Evolutionary conservation across 1,140 invertebrate genomes (phyloP).

Genomic region (Sarcophaga peregrina): DNA sequence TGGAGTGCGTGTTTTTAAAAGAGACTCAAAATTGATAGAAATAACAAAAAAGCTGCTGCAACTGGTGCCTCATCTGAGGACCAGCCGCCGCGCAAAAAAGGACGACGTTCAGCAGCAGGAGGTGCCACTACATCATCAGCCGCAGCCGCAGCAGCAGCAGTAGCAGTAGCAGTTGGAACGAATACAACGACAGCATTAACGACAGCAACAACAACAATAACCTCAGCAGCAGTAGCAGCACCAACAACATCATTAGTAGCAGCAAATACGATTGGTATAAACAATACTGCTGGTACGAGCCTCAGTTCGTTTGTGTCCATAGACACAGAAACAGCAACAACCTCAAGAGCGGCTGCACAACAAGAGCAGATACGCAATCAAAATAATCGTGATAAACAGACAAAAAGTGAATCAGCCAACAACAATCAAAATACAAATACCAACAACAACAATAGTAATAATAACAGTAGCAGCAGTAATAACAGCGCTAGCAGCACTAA

Average conservation of each 20-base stretch:
- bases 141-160: constrained; percentile 47
- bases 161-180: constrained; percentile 33
- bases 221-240: constrained; percentile 55
- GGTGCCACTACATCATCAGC: constrained; percentile 42
- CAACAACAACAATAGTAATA: constrained; percentile 34
- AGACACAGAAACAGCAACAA: constrained; percentile 47
- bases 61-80: constrained; percentile 67
- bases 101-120: constrained; percentile 62
- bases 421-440: constrained; percentile 46
- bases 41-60: constrained; percentile 66
- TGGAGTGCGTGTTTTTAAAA: constrained; percentile 57
- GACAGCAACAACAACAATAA: constrained; percentile 48
- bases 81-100: constrained; percentile 68
- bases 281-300: background rate
- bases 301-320: constrained; percentile 45
- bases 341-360: constrained; percentile 45
- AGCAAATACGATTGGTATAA: constrained; percentile 51
- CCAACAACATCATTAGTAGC: constrained; percentile 50
- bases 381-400: constrained; percentile 45
- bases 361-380: constrained; percentile 44
- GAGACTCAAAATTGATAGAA: constrained; percentile 68
- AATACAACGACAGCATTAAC: constrained; percentile 19
- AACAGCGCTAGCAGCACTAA: constrained; percentile 36
- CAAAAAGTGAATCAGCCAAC: constrained; percentile 44
- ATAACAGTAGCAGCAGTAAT: constrained; percentile 42